Conservation (phyloP, 2,888 invertebrate species). For the Diadromus collaris region DNA sequence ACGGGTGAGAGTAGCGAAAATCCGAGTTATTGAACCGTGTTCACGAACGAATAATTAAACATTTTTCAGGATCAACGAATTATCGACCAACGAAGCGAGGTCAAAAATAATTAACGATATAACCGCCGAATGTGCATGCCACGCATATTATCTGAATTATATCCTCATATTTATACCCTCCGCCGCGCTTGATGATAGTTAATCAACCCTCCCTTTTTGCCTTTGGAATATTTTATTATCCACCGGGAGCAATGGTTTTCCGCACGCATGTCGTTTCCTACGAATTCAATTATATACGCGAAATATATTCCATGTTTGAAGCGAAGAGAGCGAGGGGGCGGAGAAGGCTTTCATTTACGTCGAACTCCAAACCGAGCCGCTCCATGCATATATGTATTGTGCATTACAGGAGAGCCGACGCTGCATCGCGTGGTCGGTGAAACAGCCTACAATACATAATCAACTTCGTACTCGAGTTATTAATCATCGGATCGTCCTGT, state of each 20-base stretch:
- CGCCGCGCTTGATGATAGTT: background rate
- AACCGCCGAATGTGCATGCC: background rate
- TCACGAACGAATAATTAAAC: slow-evolving; percentile 20
- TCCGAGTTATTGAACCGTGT: background rate
- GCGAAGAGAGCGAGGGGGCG: background rate
- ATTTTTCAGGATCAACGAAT: slow-evolving; percentile 15
- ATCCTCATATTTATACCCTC: slow-evolving; percentile 10
- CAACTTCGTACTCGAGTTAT: slow-evolving; percentile 34
- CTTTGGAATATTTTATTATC: slow-evolving; percentile 20
- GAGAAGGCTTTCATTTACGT: background rate
- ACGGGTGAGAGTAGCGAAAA: background rate
- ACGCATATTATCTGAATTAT: slow-evolving; percentile 12
- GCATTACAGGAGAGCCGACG: slow-evolving; percentile 29
- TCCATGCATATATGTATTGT: slow-evolving; percentile 21
- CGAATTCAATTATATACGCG: slow-evolving; percentile 35
- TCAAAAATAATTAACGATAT: slow-evolving; percentile 1
- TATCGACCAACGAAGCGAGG: slow-evolving; percentile 4
- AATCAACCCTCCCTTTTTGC: background rate
- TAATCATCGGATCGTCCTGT: slow-evolving; percentile 39
- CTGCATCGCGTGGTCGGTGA: slow-evolving; percentile 8
- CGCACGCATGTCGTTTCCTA: background rate
- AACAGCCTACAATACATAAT: slow-evolving; percentile 43
- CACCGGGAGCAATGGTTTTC: slow-evolving; percentile 5
- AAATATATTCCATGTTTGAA: slow-evolving; percentile 33
- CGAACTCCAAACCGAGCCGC: background rate